Base-by-base conservation (phyloP, 35 echinoderm and acorn worm genomes). In the Amphiura filiformis region DNA sequence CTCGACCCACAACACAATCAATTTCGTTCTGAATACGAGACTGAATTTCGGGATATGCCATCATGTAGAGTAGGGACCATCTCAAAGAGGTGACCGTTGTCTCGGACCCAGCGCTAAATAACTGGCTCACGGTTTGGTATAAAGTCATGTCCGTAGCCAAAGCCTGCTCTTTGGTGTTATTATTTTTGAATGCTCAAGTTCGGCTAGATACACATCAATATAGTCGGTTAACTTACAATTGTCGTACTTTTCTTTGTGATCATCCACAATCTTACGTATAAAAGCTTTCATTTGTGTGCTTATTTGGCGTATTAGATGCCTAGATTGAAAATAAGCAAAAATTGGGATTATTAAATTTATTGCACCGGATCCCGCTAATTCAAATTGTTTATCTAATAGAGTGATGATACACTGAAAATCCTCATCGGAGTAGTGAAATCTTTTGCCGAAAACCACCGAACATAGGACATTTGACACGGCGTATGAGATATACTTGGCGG, bases 381-480 rank as follows among this genome's bases (percentile, higher is more conserved):
- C 30, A 39, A 81, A 56, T 20, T 31, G 28, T 57, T 88, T 81
- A 23, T 41, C 57, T 13, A 79, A 15, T 36, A 81, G 35, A 22
- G 34, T 28, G 0, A 65, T 30, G 12, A 85, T 56, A 11, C 1
- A 30, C 32, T 37, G 20, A 64, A 85, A 85, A 80, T 56, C 39
- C 28, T 37, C 32, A 37, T 82, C 65, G 33, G 79, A 11, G 33
- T 88, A 80, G 7, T 88, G 34, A n/a, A 33, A 84, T 36, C 80
- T 76, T 14, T 84, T 35, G 17, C 87, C 77, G 57, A 89, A 93
- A 61, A 56, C 42, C 23, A 92, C 80, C 33, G 65, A 84, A 32
- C 86, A 85, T 15, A 93, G 80, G 3, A 93, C 39, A 64, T 93
- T 93, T 36, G 80, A 61, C 14, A 88, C 65, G 38, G 91, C 91